Evolutionary conservation across 2,113 vertebrate genomes (phyloP).

Genomic region (Bos taurus): DNA sequence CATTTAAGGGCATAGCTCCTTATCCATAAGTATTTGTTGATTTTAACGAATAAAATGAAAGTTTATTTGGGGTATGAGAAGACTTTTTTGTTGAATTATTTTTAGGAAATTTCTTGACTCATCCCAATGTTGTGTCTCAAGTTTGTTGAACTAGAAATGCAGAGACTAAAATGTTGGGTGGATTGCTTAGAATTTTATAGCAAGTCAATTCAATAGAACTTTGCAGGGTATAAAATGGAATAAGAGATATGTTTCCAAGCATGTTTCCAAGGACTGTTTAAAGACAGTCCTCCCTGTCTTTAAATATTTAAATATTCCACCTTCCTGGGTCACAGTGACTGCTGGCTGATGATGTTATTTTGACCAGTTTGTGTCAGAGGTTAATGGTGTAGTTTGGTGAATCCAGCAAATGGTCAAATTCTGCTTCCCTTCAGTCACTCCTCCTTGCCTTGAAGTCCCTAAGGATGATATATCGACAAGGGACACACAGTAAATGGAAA

Average conservation of each 20-base stretch:
- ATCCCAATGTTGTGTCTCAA: not conserved
- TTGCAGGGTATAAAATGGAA: not conserved
- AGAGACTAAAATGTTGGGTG: not conserved
- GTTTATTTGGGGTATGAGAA: not conserved
- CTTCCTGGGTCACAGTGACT: not conserved
- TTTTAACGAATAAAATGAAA: slow-evolving; percentile 27
- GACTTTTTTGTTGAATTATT: not conserved
- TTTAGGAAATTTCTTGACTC: not conserved
- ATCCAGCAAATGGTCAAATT: not conserved
- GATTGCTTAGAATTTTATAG: not conserved
- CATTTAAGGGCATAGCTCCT: not conserved
- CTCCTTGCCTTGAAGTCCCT: not conserved
- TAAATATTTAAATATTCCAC: slow-evolving; percentile 29
- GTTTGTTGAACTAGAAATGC: not conserved
- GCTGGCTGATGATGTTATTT: not conserved
- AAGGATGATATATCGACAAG: not conserved
- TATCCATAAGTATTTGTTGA: not conserved
- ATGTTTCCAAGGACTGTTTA: too few species aligned
- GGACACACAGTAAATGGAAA: not conserved
- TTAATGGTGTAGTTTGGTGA: not conserved
- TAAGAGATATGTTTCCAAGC: not conserved
- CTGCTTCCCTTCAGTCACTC: not conserved
- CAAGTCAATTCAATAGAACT: not conserved
- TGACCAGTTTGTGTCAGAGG: not conserved
- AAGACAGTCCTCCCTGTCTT: not conserved